phyloP scores from a whole-genome alignment of 64 coral and sea anemone species.

The Catalaphyllia jardinei region DNA sequence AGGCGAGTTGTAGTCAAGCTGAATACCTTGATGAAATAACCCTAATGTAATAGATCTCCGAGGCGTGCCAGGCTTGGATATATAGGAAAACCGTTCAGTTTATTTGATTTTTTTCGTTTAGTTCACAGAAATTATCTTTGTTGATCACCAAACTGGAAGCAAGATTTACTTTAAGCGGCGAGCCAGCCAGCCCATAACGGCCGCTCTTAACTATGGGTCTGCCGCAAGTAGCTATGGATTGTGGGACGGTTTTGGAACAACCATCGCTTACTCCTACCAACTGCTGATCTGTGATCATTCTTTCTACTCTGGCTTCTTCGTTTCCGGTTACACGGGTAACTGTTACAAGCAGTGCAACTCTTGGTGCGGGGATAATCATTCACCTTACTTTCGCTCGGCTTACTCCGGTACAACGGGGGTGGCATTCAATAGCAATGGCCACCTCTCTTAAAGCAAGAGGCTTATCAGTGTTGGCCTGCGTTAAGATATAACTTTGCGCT shows the following conservation, averaged over 20 bases:
- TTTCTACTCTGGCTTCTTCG: neutral
- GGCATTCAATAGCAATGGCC: constrained; percentile 50
- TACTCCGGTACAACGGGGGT: neutral
- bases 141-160: neutral
- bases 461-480: constrained; percentile 51
- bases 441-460: neutral
- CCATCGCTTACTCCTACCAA: neutral
- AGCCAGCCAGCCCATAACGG: neutral
- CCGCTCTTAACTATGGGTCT: neutral
- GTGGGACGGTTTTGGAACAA: constrained; percentile 15
- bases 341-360: neutral
- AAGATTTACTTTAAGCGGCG: neutral
- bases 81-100: neutral
- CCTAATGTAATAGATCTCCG: too few species aligned
- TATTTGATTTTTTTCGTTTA: neutral
- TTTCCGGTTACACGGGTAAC: constrained; percentile 15
- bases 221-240: neutral
- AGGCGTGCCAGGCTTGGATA: too few species aligned
- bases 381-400: constrained; percentile 29
- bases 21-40: too few species aligned
- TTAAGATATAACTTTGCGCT: neutral
- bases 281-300: constrained; percentile 17
- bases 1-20: too few species aligned
- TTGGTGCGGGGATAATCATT: neutral
- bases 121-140: constrained; percentile 49